phyloP scores from a whole-genome alignment of 1,140 invertebrate species.

The Drosophila arawakana region DNA sequence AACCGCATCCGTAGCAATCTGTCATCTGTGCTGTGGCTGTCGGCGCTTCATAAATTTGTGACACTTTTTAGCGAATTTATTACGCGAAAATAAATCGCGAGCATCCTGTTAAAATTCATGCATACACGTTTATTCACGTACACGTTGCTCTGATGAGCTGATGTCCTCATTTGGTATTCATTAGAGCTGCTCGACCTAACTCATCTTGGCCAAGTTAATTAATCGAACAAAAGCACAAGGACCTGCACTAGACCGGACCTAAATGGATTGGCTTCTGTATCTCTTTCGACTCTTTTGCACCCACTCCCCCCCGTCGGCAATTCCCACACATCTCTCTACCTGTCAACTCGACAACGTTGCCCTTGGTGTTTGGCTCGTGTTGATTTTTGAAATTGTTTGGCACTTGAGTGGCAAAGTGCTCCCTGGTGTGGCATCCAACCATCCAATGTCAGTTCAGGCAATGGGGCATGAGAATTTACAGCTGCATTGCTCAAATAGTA shows the following conservation, averaged over 20 bases:
- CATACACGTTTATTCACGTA: slow-evolving; percentile 16
- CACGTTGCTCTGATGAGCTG: neutral
- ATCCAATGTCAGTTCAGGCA: slow-evolving; percentile 45
- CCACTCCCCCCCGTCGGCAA: neutral
- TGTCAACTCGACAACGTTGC: slow-evolving; percentile 17
- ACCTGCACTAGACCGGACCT: slow-evolving; percentile 24
- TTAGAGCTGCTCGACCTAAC: slow-evolving; percentile 58
- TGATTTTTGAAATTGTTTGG: slow-evolving; percentile 82
- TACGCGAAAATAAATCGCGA: slow-evolving; percentile 74
- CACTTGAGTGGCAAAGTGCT: slow-evolving; percentile 75
- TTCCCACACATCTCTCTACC: neutral
- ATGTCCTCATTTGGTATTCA: slow-evolving; percentile 77
- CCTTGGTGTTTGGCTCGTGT: slow-evolving; percentile 51
- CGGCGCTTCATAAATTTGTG: slow-evolving; percentile 77
- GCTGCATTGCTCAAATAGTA: slow-evolving; percentile 37
- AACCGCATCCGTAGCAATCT: slow-evolving; percentile 67
- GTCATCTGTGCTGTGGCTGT: slow-evolving; percentile 66
- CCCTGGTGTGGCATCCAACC: slow-evolving; percentile 57
- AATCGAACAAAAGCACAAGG: slow-evolving; percentile 65
- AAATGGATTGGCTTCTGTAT: slow-evolving; percentile 60
- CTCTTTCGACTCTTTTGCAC: neutral
- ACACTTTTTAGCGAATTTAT: slow-evolving; percentile 80
- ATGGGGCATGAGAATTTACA: slow-evolving; percentile 49
- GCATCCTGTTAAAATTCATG: slow-evolving; percentile 30
- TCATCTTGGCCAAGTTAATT: slow-evolving; percentile 71